phyloP scores from a whole-genome alignment of 2,797 vertebrate species.

The Semotilus atromaculatus region DNA sequence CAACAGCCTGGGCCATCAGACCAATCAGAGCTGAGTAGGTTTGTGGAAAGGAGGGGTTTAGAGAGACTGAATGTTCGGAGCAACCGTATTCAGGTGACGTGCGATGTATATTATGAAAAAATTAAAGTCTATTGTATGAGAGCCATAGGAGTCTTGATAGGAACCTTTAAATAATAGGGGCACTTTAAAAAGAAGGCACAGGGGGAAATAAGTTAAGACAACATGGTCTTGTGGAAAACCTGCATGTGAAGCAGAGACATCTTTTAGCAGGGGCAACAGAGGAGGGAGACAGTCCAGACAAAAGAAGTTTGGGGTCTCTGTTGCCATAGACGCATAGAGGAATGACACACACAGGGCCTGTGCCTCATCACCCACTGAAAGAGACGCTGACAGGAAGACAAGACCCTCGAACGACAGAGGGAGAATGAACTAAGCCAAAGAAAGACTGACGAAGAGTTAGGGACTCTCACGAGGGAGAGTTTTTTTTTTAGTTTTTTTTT shows the following conservation, averaged over 20 bases:
- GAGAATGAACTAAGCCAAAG: conserved; percentile 34
- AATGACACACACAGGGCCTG: conserved; percentile 68
- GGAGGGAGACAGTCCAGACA: conserved; percentile 22
- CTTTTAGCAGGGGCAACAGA: conserved; percentile 22
- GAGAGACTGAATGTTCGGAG: background rate
- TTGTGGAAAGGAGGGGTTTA: background rate
- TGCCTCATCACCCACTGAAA: conserved; percentile 57
- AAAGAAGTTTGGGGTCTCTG: conserved; percentile 39
- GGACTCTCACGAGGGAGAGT: conserved; percentile 34
- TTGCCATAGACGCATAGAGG: conserved; percentile 71
- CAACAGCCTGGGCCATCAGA: no score
- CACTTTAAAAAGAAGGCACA: background rate
- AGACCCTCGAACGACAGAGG: conserved; percentile 31
- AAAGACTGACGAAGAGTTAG: background rate
- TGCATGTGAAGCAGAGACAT: background rate
- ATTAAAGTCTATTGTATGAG: background rate
- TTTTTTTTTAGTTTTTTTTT: background rate
- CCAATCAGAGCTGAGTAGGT: background rate
- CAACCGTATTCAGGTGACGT: background rate
- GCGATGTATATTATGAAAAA: background rate
- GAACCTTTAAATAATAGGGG: background rate
- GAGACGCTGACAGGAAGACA: conserved; percentile 59
- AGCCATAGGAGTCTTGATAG: background rate
- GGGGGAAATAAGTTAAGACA: background rate
- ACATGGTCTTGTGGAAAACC: background rate